phyloP scores from a whole-genome alignment of 1,140 invertebrate species.

The Calycopis cecrops region DNA sequence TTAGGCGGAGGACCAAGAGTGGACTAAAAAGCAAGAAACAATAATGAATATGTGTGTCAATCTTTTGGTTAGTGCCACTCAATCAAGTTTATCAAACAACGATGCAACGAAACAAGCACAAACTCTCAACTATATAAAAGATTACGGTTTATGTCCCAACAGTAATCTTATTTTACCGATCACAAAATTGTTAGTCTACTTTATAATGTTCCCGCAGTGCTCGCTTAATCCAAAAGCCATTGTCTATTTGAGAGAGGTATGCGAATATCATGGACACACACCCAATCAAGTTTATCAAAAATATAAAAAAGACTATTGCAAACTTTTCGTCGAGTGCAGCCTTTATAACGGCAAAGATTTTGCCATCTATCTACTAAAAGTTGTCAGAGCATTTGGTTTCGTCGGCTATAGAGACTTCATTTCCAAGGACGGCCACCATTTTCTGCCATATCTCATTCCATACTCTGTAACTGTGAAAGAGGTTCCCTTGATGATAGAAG shows the following conservation, averaged over 20 bases:
- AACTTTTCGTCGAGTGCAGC: conserved; percentile 76
- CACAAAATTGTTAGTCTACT: conserved; percentile 79
- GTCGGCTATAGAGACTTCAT: conserved; percentile 77
- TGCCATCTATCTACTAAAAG: conserved; percentile 69
- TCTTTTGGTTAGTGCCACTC: conserved; percentile 65
- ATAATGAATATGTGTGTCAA: conserved; percentile 74
- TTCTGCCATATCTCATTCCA: conserved; percentile 77
- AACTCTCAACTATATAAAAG: conserved; percentile 73
- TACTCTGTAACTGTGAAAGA: conserved; percentile 72
- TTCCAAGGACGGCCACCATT: conserved; percentile 76
- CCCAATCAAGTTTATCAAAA: conserved; percentile 79
- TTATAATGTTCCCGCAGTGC: conserved; percentile 79
- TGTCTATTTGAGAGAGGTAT: conserved; percentile 77
- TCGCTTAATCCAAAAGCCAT: conserved; percentile 77
- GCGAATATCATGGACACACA: conserved; percentile 73
- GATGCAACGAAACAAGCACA: conserved; percentile 74
- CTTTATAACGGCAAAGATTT: conserved; percentile 72
- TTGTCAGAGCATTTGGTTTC: conserved; percentile 77
- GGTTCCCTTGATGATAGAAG: conserved; percentile 75
- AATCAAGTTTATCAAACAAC: conserved; percentile 69
- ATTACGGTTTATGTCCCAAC: conserved; percentile 65
- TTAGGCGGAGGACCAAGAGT: conserved; percentile 30
- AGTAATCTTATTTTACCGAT: conserved; percentile 72
- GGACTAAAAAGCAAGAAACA: conserved; percentile 55
- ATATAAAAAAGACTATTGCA: conserved; percentile 81